These are phyloP conservation scores for Ascidia mentula DNA, from an alignment of 23 tunicate genomes.

Conservation along the genomic window DNA sequence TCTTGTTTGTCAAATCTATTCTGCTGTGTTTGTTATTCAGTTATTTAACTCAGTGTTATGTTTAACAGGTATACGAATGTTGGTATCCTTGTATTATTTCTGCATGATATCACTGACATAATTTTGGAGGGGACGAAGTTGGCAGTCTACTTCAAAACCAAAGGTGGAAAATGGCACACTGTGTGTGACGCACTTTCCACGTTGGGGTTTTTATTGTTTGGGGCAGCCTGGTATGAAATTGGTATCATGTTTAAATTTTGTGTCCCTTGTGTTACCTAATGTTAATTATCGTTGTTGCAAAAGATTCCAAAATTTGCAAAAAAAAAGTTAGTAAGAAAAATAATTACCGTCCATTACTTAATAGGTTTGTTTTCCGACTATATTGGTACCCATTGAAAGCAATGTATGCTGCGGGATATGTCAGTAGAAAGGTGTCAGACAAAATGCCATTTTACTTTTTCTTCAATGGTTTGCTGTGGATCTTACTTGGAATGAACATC, in stretches of 20 bases:
- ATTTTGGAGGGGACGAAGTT: conserved; percentile 75
- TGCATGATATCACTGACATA: conserved; percentile 95
- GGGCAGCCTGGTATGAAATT: conserved; percentile 77
- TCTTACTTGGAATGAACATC: conserved; percentile 72
- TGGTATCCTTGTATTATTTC: conserved; percentile 67
- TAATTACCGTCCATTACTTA: not conserved
- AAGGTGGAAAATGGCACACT: conserved; percentile 79
- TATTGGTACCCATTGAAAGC: conserved; percentile 97
- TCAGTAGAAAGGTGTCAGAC: conserved; percentile 15
- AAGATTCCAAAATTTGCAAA: no score
- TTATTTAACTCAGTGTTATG: not conserved
- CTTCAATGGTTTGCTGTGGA: conserved; percentile 78
- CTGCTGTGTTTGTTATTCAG: not conserved
- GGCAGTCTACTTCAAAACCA: conserved; percentile 74
- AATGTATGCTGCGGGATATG: conserved; percentile 84
- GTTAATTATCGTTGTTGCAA: no score
- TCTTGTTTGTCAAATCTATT: no score
- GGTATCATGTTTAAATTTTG: not conserved
- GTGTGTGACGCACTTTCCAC: conserved; percentile 75
- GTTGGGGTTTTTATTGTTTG: conserved; percentile 79
- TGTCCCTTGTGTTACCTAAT: not conserved
- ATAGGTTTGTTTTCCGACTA: conserved; percentile 79
- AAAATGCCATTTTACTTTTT: conserved; percentile 57
- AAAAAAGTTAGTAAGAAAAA: not conserved
- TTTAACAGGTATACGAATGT: conserved; percentile 76